These are phyloP conservation scores for Ommatoiulus sabulosus DNA, from an alignment of 2,888 invertebrate genomes.

Conservation along the genomic window DNA sequence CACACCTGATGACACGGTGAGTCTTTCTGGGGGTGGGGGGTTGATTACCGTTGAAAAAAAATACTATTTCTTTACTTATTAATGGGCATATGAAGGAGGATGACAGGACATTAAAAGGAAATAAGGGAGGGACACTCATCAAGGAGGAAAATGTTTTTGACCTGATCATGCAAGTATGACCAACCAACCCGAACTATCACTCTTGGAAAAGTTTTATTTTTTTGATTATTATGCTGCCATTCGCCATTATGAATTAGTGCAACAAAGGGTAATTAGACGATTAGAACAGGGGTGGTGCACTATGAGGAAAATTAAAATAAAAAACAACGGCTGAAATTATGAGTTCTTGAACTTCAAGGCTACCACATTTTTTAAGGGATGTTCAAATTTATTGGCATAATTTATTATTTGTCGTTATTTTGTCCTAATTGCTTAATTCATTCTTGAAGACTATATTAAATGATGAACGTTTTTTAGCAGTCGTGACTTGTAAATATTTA, in stretches of 20 bases:
- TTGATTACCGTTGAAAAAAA: background rate
- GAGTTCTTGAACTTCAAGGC: background rate
- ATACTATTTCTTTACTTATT: background rate
- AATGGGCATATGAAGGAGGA: background rate
- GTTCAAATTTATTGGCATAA: no score
- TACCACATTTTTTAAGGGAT: no score
- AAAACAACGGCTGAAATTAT: background rate
- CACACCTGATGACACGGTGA: slow-evolving; percentile 8
- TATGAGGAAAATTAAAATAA: background rate
- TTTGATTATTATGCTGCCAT: background rate
- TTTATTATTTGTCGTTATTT: no score
- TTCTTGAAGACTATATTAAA: background rate
- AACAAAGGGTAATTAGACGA: background rate
- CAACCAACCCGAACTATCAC: background rate
- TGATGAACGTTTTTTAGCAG: no score
- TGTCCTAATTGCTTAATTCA: background rate
- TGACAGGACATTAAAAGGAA: slow-evolving; percentile 34
- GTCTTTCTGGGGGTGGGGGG: background rate
- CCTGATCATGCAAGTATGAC: slow-evolving; percentile 17
- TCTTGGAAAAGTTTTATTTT: background rate
- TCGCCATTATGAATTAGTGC: background rate
- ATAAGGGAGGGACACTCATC: slow-evolving; percentile 10
- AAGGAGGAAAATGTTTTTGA: slow-evolving; percentile 23
- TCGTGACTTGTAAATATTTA: no score
- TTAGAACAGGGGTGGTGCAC: background rate